Conservation (phyloP, 1,140 invertebrate genomes). For the Anastatus disparis region DNA sequence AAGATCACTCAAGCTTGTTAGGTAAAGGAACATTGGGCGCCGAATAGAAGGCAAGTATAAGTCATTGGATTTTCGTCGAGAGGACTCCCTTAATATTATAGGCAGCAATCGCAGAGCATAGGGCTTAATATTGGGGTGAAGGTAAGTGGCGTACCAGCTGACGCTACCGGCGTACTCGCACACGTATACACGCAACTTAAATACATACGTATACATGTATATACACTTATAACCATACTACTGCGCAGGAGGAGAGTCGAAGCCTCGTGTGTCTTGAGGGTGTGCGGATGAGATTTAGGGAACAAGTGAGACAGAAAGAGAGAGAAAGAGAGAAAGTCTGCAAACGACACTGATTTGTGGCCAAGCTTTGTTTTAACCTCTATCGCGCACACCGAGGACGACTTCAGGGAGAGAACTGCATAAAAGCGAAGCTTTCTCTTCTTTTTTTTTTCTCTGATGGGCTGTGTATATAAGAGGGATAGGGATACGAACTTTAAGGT, state of each 20-base stretch:
- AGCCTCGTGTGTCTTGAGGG: slow-evolving; percentile 68
- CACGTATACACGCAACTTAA: slow-evolving; percentile 63
- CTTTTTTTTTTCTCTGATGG: too few species aligned
- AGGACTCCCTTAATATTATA: slow-evolving; percentile 66
- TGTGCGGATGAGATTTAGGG: slow-evolving; percentile 68
- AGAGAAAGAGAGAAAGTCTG: too few species aligned
- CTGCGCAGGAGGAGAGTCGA: slow-evolving; percentile 39
- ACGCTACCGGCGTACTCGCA: slow-evolving; percentile 54
- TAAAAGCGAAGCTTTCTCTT: too few species aligned
- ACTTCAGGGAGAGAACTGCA: slow-evolving; percentile 5
- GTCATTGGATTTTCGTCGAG: slow-evolving; percentile 64
- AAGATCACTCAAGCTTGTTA: background rate
- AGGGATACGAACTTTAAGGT: too few species aligned
- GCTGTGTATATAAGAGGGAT: too few species aligned
- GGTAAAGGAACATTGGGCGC: too few species aligned
- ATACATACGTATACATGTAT: too few species aligned
- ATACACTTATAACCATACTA: too few species aligned
- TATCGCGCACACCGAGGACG: too few species aligned
- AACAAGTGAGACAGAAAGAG: slow-evolving; percentile 55
- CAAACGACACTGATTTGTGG: slow-evolving; percentile 67
- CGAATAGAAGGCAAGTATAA: slow-evolving; percentile 42
- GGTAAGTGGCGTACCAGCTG: slow-evolving; percentile 68
- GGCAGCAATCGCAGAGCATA: slow-evolving; percentile 66
- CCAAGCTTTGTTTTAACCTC: slow-evolving; percentile 64
- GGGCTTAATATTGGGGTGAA: slow-evolving; percentile 68